These are phyloP conservation scores for Bothrops jararaca DNA, from an alignment of 2,113 vertebrate species.

Conservation along the genomic window DNA sequence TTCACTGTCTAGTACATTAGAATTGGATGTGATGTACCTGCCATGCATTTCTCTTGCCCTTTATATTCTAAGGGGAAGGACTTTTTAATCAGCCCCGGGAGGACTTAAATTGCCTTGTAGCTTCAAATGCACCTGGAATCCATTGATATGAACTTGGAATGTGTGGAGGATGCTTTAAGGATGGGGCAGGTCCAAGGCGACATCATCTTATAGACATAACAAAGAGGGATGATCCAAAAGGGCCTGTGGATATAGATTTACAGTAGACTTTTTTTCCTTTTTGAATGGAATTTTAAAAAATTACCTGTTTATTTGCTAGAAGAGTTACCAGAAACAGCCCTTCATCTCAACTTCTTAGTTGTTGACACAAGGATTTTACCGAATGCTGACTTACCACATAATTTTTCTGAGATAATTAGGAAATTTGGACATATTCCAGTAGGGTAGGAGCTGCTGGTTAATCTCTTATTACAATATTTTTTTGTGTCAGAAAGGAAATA, in stretches of 20 bases:
- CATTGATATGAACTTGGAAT: neutral
- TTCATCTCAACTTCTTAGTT: neutral
- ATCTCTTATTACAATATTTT: neutral
- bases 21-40: neutral
- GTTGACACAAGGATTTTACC: neutral
- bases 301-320: neutral
- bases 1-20: neutral
- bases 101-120: neutral
- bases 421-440: neutral
- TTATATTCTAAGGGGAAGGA: neutral
- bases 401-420: neutral
- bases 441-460: neutral
- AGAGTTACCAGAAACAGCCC: neutral
- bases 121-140: neutral
- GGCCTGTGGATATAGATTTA: neutral
- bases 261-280: neutral
- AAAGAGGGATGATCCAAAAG: neutral
- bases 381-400: neutral
- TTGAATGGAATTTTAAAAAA: neutral
- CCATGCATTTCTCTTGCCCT: neutral
- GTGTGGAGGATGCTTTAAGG: neutral
- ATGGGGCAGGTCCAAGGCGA: neutral
- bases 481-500: neutral
- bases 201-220: neutral
- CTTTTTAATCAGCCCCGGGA: neutral